phyloP scores from a whole-genome alignment of 2,888 invertebrate genomes.

The Stenotaenia linearis region DNA sequence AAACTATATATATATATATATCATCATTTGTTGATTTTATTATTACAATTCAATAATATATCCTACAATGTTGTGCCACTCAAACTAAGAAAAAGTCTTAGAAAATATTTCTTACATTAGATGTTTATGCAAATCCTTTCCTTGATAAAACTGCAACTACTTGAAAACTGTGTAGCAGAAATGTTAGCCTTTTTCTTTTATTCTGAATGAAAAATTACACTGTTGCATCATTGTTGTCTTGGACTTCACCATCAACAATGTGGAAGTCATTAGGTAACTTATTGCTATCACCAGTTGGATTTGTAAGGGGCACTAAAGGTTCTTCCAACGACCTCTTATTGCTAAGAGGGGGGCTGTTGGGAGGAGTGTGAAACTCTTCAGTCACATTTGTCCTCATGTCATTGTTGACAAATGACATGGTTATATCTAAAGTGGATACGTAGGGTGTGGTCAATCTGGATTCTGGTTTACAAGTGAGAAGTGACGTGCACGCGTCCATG shows the following conservation, averaged over 20 bases:
- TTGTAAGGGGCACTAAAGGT: neutral
- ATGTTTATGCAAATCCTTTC: neutral
- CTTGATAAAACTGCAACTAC: too few relatives aligned
- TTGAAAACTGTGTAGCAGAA: too few relatives aligned
- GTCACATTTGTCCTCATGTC: neutral
- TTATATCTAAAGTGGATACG: neutral
- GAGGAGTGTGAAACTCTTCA: slow-evolving; percentile 4
- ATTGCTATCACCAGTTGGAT: neutral
- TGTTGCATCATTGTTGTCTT: neutral
- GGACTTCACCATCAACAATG: neutral
- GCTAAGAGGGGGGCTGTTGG: neutral
- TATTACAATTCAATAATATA: neutral
- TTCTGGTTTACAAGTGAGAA: neutral
- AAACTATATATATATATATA: too few relatives aligned
- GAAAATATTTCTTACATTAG: neutral
- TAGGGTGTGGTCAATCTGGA: neutral
- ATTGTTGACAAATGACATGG: neutral
- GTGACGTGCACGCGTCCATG: neutral
- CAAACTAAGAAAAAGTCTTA: neutral
- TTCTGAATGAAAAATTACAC: neutral
- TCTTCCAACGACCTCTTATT: neutral
- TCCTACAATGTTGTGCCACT: neutral
- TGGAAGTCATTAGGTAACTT: neutral
- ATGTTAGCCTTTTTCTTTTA: too few relatives aligned
- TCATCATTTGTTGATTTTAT: neutral